phyloP scores from a whole-genome alignment of 30 jellyfish, hydroid and myxozoan genomes.

The Haliclystus octoradiatus region DNA sequence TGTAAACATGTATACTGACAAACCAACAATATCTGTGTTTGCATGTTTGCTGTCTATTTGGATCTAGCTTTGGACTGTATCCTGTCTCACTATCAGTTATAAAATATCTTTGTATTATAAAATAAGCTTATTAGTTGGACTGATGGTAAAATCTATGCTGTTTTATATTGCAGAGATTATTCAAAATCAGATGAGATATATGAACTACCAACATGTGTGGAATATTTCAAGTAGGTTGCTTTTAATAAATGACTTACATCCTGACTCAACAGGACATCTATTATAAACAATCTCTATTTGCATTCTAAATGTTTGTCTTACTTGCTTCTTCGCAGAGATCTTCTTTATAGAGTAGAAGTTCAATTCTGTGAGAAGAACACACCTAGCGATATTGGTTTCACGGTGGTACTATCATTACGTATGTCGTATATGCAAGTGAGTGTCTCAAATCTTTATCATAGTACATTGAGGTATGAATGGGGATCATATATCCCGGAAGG shows the following conservation, averaged over 20 bases:
- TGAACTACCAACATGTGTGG: slow-evolving; percentile 78
- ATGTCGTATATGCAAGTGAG: slow-evolving; percentile 84
- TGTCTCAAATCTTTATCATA: not conserved
- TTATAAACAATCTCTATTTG: no score
- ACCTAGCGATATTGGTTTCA: slow-evolving; percentile 70
- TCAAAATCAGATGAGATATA: slow-evolving; percentile 25
- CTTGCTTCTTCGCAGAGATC: no score
- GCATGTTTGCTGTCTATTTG: no score
- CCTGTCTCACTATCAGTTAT: not conserved
- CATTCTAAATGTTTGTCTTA: no score
- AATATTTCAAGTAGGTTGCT: slow-evolving; percentile 61
- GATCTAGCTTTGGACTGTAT: slow-evolving; percentile 18
- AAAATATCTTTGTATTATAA: not conserved
- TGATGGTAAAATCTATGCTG: no score
- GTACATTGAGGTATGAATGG: not conserved
- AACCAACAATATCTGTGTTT: no score
- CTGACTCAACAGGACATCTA: no score
- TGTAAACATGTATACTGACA: no score
- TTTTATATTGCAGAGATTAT: slow-evolving; percentile 38
- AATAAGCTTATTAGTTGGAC: no score
- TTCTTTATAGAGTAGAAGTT: slow-evolving; percentile 51
- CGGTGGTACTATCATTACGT: slow-evolving; percentile 41
- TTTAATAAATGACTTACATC: not conserved
- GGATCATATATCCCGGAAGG: no score
- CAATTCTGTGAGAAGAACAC: slow-evolving; percentile 52